Evolutionary conservation across 2,888 invertebrate genomes (phyloP), one percentile per base, ranked within the genome.

Genomic region (Ctenicera cuprea): DNA sequence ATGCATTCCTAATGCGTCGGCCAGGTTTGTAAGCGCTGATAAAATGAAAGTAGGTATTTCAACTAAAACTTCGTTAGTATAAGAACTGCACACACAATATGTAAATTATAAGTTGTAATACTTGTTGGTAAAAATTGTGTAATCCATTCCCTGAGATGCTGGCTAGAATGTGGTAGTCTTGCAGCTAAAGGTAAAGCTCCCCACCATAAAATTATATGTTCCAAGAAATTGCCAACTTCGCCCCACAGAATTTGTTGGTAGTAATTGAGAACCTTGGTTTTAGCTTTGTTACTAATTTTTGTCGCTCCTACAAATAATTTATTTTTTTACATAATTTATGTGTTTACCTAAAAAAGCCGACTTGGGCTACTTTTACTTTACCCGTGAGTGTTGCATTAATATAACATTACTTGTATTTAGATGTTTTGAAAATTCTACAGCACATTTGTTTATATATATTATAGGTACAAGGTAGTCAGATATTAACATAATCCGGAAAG

Each of bases 191-290:
- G 93, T 76, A 92, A 92, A 11, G 92, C 88, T 0, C 93, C 93
- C 95, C 95, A 95, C 96, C 95, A 96, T 0, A 96, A 88, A 20
- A 95, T 90, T 18, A 95, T 91, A 82, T 96, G 95, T 83, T 95
- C 95, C 62, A 95, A 88, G 81, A 92, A 93, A 73, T 92, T 92
- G 0, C 95, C 95, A 0, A 95, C 93, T 82, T 94, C 93, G 0
- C 93, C 93, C 95, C 95, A 96, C 30, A 95, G 87, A 67, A 93
- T 90, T 83, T 93, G 92, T 80, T 93, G 92, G 82, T 94, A 94
- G 83, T 92, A 93, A 80, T 92, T 91, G 7, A 91, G 88, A 11
- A 92, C 91, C 86, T 91, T 93, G 62, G 89, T 88, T 45, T 90
- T 89, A 0, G 91, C 90, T 83, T 89, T 91, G 68, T 89, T 88